Evolutionary conservation across 2,888 invertebrate species (phyloP).

Genomic region (Desoria tigrina): DNA sequence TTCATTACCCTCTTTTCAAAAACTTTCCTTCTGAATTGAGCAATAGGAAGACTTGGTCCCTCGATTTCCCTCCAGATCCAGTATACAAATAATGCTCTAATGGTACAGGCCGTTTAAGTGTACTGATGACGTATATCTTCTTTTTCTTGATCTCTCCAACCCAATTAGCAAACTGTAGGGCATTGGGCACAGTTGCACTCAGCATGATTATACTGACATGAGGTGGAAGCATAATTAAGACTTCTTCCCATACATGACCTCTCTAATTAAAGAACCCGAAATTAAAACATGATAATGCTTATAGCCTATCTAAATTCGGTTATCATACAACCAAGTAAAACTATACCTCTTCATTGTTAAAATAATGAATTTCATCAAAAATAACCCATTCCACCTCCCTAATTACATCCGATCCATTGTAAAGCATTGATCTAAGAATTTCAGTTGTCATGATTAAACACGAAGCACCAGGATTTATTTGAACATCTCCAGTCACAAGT

Average conservation of each 20-base stretch:
- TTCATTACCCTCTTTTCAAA: slow-evolving; percentile 67
- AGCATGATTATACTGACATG: slow-evolving; percentile 95
- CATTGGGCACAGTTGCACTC: slow-evolving; percentile 97
- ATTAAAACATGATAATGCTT: too few relatives aligned
- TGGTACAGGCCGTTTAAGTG: slow-evolving; percentile 90
- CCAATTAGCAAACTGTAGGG: slow-evolving; percentile 93
- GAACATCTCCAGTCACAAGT: slow-evolving; percentile 90
- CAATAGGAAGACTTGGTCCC: slow-evolving; percentile 74
- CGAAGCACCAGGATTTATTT: slow-evolving; percentile 88
- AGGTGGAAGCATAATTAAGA: slow-evolving; percentile 88
- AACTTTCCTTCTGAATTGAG: slow-evolving; percentile 77
- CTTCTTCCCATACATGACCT: slow-evolving; percentile 99
- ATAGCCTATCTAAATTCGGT: too few relatives aligned
- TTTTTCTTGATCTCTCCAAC: slow-evolving; percentile 82
- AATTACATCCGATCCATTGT: slow-evolving; percentile 90
- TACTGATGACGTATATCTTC: slow-evolving; percentile 88
- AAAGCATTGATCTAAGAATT: slow-evolving; percentile 92
- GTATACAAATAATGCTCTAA: slow-evolving; percentile 91
- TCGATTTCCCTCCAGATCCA: slow-evolving; percentile 66
- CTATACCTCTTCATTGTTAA: slow-evolving; percentile 92
- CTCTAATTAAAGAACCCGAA: slow-evolving; percentile 62
- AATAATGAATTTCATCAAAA: slow-evolving; percentile 99
- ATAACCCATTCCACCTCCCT: slow-evolving; percentile 97
- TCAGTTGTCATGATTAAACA: slow-evolving; percentile 99
- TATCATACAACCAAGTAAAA: too few relatives aligned